Conservation (phyloP, 2,113 vertebrate species). For the Protobothrops mucrosquamatus region DNA sequence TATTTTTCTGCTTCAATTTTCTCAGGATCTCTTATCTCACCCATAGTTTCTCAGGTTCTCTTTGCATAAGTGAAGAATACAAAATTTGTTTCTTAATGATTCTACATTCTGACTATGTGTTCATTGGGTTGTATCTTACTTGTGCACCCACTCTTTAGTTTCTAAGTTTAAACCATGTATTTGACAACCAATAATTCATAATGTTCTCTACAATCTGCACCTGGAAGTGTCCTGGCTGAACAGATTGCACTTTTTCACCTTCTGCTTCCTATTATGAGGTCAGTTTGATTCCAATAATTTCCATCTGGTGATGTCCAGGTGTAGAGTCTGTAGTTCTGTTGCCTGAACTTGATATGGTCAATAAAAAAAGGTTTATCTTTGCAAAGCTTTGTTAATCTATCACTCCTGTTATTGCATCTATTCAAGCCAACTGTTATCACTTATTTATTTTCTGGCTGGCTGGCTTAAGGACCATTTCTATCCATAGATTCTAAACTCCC, state of each 20-base stretch:
- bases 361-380: background rate
- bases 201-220: background rate
- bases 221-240: background rate
- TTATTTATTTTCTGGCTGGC: background rate
- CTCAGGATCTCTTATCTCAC: background rate
- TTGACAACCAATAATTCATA: background rate
- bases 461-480: background rate
- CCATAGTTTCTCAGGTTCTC: background rate
- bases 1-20: background rate
- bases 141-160: background rate
- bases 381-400: background rate
- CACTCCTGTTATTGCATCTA: background rate
- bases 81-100: background rate
- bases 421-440: background rate
- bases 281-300: background rate
- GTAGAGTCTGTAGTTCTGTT: background rate
- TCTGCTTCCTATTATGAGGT: background rate
- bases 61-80: background rate
- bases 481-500: background rate
- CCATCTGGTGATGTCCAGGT: background rate
- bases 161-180: background rate
- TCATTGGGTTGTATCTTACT: background rate
- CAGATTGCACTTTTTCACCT: background rate
- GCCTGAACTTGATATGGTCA: background rate
- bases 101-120: background rate